Base-by-base conservation (phyloP, 2,888 invertebrate genomes). In the Apodemia mormo region DNA sequence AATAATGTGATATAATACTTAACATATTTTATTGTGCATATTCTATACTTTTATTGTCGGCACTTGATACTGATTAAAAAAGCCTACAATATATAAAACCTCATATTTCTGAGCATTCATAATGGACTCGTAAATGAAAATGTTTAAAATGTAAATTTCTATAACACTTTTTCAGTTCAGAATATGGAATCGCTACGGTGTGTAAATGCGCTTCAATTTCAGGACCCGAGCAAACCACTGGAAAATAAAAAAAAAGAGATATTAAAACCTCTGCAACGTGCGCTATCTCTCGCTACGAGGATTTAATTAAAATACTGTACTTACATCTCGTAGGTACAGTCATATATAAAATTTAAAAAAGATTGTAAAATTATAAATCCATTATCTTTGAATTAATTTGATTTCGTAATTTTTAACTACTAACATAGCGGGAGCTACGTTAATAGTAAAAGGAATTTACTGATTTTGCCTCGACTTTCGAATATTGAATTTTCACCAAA, bases 281-380 rank as follows among this genome's bases (percentile, higher is more conserved):
- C 75, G 77, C 79, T 79, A 81, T 82, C 81, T 82, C 79, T 72
- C 78, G 75, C 79, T 78, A 82, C 80, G 81, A 83, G 84, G 79
- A 85, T 87, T 88, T 88, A 86, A 88, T 89, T 88, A 87, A 89
- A 89, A 84, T 78, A 80, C 81, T 81, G 80, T 80, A 79, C 81
- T 85, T 78, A 81, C 80, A 79, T 77, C 78, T 78, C 81, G 79
- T 68, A 22, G 68, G 65, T 56, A 64, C 49, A 65, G 65, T 54
- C 69, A 64, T 64, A 14, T 30, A 33, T 2, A 64, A 64, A 64
- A 64, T 12, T 8, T 30, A 33, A 30, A 61, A 49, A 14, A 14
- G 3, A 7, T 6, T 6, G 5, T 14, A 49, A 49, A 64, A 64
- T 33, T 64, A 37, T 14, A 14, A 64, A 64, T 64, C 22, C 52